phyloP scores from a whole-genome alignment of 2,113 vertebrate genomes.

The Ascaphus truei region DNA sequence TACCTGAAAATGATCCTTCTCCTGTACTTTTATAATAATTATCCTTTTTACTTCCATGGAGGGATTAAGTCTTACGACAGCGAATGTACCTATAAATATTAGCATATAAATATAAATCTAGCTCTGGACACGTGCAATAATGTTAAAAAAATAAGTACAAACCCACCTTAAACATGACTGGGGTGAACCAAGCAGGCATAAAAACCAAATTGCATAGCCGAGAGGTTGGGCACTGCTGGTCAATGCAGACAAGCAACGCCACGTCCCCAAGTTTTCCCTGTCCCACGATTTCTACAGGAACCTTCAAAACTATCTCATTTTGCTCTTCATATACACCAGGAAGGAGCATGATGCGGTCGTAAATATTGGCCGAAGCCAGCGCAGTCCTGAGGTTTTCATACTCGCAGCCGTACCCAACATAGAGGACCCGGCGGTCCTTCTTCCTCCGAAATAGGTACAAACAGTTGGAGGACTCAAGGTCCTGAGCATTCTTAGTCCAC shows the following conservation, averaged over 20 bases:
- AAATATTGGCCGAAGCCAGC: constrained; percentile 66
- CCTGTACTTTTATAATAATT: no score
- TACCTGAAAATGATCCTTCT: no score
- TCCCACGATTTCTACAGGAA: constrained; percentile 78
- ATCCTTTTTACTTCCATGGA: no score
- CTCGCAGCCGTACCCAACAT: constrained; percentile 61
- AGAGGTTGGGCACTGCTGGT: constrained; percentile 82
- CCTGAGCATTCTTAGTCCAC: constrained; percentile 72
- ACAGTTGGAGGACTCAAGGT: constrained; percentile 71
- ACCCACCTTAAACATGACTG: constrained; percentile 82
- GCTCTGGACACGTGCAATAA: no score
- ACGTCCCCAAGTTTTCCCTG: constrained; percentile 73
- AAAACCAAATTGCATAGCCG: constrained; percentile 78
- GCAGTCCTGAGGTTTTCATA: constrained; percentile 74
- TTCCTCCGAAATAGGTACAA: constrained; percentile 73
- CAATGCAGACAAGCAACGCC: constrained; percentile 72
- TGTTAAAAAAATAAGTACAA: no score
- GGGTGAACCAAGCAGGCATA: constrained; percentile 81
- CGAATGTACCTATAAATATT: no score
- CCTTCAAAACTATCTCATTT: constrained; percentile 72
- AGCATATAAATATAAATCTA: no score
- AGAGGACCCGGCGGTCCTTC: constrained; percentile 68
- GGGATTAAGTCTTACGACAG: no score
- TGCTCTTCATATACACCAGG: constrained; percentile 80
- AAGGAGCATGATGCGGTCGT: constrained; percentile 71